Evolutionary conservation across 37 sponge, comb jelly and placozoan genomes (phyloP).

Genomic region (Ephydatia muelleri): DNA sequence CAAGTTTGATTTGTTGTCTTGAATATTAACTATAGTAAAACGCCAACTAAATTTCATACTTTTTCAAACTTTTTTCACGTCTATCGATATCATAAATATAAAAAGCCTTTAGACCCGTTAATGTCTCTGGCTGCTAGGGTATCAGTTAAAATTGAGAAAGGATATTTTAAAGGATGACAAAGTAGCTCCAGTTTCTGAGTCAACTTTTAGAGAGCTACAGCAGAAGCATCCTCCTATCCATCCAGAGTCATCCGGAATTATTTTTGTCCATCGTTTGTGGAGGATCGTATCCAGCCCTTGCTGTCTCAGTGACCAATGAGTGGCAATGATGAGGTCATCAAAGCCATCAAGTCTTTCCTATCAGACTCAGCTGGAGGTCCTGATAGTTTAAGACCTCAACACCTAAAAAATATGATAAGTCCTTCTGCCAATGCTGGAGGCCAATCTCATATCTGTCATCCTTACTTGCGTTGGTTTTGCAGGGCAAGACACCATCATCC

Average conservation of each 20-base stretch:
- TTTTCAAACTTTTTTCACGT: too few relatives aligned
- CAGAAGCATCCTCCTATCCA: not conserved
- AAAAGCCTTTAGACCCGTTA: too few relatives aligned
- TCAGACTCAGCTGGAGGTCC: slow-evolving; percentile 37
- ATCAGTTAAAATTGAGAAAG: not conserved
- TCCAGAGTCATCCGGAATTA: not conserved
- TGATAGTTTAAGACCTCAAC: slow-evolving; percentile 41
- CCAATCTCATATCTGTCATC: slow-evolving; percentile 9
- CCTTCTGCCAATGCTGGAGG: slow-evolving; percentile 11
- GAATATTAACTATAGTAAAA: too few relatives aligned
- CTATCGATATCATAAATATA: too few relatives aligned
- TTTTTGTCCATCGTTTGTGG: not conserved
- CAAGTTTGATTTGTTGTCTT: too few relatives aligned
- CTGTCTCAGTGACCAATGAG: not conserved
- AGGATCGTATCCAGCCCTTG: not conserved
- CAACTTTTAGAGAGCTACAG: not conserved
- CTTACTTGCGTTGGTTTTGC: slow-evolving; percentile 21
- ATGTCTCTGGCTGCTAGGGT: too few relatives aligned
- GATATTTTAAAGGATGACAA: not conserved
- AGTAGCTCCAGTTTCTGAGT: not conserved
- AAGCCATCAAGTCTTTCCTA: slow-evolving; percentile 10
- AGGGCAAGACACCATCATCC: slow-evolving; percentile 15
- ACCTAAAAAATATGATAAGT: slow-evolving; percentile 31
- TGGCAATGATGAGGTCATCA: not conserved
- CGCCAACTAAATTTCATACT: too few relatives aligned